phyloP scores from a whole-genome alignment of 2,797 vertebrate genomes.

The Spinus pinus region DNA sequence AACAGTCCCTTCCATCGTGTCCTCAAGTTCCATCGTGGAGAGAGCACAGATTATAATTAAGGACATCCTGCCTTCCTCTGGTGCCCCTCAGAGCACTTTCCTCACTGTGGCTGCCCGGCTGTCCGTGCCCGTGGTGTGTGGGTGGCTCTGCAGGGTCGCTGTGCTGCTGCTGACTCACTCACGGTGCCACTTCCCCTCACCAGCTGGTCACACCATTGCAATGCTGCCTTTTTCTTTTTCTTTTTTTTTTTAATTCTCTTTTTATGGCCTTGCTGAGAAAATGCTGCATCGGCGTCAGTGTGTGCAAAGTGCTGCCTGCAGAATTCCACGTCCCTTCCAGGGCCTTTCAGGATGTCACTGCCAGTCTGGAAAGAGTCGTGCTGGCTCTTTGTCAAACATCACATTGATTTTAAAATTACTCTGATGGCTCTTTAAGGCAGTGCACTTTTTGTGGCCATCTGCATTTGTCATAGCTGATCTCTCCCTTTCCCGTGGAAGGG shows the following conservation, averaged over 20 bases:
- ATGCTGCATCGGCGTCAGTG: not conserved
- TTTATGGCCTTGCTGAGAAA: not conserved
- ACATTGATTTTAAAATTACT: conserved; percentile 31
- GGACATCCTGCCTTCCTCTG: rapidly evolving
- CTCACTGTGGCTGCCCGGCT: rapidly evolving
- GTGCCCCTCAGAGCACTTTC: not conserved
- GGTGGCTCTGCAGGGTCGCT: not conserved
- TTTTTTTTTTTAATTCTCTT: rapidly evolving
- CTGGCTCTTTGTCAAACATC: conserved; percentile 36
- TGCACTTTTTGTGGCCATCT: not conserved
- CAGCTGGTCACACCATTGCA: not conserved
- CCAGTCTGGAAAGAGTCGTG: not conserved
- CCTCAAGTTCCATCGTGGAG: not conserved
- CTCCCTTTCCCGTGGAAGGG: not conserved
- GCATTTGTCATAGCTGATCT: not conserved
- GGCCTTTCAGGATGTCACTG: not conserved
- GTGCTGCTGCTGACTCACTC: not conserved
- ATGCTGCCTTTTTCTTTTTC: not conserved
- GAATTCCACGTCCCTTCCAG: conserved; percentile 1
- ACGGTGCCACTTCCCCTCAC: not conserved
- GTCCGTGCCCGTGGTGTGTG: not conserved
- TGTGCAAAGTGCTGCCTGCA: not conserved
- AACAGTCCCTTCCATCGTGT: rapidly evolving
- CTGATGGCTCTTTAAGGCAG: conserved; percentile 10
- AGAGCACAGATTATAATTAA: not conserved